Conservation (phyloP, 2,113 vertebrate species). For the Ivindomyrus marchei region DNA sequence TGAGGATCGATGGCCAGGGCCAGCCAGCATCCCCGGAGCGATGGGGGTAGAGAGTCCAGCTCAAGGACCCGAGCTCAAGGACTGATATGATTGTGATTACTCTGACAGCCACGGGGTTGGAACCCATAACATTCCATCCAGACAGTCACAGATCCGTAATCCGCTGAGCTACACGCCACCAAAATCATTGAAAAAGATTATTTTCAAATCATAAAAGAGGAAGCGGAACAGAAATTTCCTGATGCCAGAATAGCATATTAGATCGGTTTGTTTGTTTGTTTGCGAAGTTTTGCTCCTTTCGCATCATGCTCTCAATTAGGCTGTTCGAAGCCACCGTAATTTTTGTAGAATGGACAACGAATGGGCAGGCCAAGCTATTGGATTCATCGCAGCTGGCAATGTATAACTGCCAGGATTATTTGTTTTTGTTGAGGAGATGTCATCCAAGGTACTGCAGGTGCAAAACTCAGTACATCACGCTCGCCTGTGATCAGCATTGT, state of each 20-base stretch:
- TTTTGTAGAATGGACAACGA: background rate
- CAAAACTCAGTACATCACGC: background rate
- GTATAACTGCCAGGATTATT: background rate
- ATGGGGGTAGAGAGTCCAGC: background rate
- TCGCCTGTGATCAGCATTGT: background rate
- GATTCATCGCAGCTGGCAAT: conserved; percentile 11
- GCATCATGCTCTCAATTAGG: background rate
- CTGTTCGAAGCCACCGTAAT: background rate
- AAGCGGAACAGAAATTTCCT: background rate
- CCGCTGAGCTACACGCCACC: background rate
- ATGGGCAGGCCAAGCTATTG: background rate
- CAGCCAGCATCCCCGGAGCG: background rate
- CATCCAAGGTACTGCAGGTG: conserved; percentile 12
- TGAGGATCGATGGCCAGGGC: background rate
- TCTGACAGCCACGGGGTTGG: background rate
- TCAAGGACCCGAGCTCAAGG: background rate
- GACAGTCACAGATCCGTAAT: background rate
- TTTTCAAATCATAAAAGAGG: background rate
- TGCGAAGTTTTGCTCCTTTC: background rate
- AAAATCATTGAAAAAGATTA: background rate
- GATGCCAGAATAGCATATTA: background rate
- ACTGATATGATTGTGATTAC: background rate
- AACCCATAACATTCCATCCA: background rate
- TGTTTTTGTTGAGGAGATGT: conserved; percentile 13
- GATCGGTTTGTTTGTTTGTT: background rate